Base-by-base conservation (phyloP, 1,140 invertebrate genomes). In the Scylla paramamosain region DNA sequence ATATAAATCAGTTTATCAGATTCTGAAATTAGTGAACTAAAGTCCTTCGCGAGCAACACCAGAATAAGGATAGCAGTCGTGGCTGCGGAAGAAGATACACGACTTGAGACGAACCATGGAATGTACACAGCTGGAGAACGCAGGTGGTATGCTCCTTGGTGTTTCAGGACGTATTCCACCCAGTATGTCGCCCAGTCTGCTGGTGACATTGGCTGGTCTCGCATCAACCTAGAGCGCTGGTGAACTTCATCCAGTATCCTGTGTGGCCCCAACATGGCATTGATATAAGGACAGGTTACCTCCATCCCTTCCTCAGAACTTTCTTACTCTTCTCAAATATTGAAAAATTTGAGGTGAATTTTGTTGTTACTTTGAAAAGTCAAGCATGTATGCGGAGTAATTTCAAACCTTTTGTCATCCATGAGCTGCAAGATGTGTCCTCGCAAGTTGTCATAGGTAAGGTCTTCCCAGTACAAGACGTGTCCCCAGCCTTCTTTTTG, bases 151-250 rank as follows among this genome's bases (percentile, higher is more conserved):
- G 97, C 97, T 28, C 97, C 97, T 52, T 97, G 97, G 95, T 97
- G 97, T 46, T 97, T 96, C 45, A 97, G 96, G 25, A 97, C 97
- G 96, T 97, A 97, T 96, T 98, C 97, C 16, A 97, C 97, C 97
- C 97, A 97, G 97, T 94, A 96, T 14, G 28, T 90, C 84, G 95
- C 67, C 87, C 67, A 92, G 6, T 28, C 20, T 29, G 20, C n/a
- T 14, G 52, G 25, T 4, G 77, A 83, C 29, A 94, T 90, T 0
- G 95, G 95, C 91, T 93, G 95, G 29, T 91, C 90, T 6, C 67
- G 52, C 83, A 95, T 84, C 92, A 93, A 16, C 46, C 32, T 90
- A 2, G 32, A 2, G 32, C 91, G 91, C 28, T 32, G 59, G 0
- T 28, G 10, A 7, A 39, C 91, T 12, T 82, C 91, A 29, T 92